Base-by-base conservation (phyloP, 2,888 invertebrate genomes). In the Campoplex nolae region DNA sequence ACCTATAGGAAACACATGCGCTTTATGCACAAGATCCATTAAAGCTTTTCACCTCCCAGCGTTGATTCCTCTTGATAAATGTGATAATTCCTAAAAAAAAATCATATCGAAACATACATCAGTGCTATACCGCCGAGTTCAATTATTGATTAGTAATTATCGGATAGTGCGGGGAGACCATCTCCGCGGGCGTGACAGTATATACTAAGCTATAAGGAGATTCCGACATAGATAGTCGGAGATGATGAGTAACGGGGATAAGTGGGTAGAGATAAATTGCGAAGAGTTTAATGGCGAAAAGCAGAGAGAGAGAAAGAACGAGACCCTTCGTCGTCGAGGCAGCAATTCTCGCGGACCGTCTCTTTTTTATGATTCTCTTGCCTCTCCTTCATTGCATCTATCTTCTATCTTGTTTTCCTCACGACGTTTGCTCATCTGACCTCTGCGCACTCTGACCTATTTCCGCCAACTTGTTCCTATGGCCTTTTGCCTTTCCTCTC, bases 401-500 rank as follows among this genome's bases (percentile, higher is more conserved):
- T 23, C 23, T 23, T 23, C 23, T 23, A 23, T 85, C 78, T 74
- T 48, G 42, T 75, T 16, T 75, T 38, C 13, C 68, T 87, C 88
- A 35, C 3, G 84, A 23, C 62, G 38, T 58, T 23, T 23, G 23
- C 35, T 71, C 67, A 35, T 78, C 85, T 89, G 90, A 90, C 89
- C 90, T 23, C 23, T 89, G 88, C 85, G 88, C 88, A 79, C 86
- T 79, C 85, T 89, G 90, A 90, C 90, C 90, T 86, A 90, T 90
- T 89, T 90, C 78, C 87, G 16, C 78, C 54, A 23, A 80, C 56
- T 28, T 71, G 74, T 76, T 77, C 83, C 83, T 83, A 74, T 58
- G 73, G 80, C 84, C 56, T 80, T 86, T 79, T 32, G 67, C 68
- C 51, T 51, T 67, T 75, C 58, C 81, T 48, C 54, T 16, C 45